Evolutionary conservation across 2,113 vertebrate genomes (phyloP).

Genomic region (Hylia prasina): DNA sequence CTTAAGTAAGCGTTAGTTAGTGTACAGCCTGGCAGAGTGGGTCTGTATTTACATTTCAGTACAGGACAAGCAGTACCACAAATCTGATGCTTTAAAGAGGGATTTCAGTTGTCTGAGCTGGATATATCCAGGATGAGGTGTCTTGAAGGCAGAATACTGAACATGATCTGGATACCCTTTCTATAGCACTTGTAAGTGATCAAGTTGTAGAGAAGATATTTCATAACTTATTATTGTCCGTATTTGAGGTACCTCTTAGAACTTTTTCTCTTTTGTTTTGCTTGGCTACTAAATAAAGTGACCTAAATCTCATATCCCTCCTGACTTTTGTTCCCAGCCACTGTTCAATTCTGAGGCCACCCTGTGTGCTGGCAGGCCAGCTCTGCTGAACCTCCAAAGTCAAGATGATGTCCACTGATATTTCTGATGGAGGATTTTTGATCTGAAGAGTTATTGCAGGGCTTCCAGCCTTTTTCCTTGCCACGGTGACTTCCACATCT

Average conservation of each 20-base stretch:
- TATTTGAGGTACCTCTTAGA: conserved; percentile 58
- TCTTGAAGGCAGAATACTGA: not conserved
- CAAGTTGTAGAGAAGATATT: not conserved
- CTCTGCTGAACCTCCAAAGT: conserved; percentile 64
- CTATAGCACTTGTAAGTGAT: not conserved
- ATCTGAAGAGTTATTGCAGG: conserved; percentile 84
- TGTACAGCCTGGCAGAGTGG: not conserved
- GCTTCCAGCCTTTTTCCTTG: conserved; percentile 67
- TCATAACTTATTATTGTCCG: not conserved
- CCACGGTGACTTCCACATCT: conserved; percentile 62
- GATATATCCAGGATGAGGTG: not conserved
- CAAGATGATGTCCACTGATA: conserved; percentile 84
- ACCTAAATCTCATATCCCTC: not conserved
- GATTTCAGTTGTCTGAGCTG: not conserved
- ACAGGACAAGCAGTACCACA: not conserved
- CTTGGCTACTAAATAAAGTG: conserved; percentile 82
- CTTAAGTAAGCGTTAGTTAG: not conserved
- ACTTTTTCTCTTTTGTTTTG: conserved; percentile 67
- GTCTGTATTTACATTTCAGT: not conserved
- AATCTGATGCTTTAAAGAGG: not conserved
- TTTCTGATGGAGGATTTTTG: conserved; percentile 28
- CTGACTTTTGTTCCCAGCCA: conserved; percentile 82
- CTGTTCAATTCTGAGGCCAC: conserved; percentile 64
- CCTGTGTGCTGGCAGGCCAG: conserved; percentile 73
- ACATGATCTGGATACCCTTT: not conserved